phyloP scores from a whole-genome alignment of 1,140 invertebrate genomes.

The Drosophila arawakana region DNA sequence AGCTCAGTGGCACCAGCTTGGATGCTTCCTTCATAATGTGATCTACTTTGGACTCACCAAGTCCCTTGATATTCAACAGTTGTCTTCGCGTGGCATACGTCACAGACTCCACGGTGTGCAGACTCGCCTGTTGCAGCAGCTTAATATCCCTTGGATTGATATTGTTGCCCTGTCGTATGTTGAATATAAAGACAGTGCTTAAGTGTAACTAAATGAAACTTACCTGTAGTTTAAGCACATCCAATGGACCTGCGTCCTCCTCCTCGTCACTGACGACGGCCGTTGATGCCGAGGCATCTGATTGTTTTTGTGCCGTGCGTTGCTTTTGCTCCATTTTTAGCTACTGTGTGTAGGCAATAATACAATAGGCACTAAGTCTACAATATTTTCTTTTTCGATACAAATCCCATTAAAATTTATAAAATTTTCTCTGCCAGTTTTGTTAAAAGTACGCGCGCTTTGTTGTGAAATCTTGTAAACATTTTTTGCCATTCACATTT shows the following conservation, averaged over 20 bases:
- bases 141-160: constrained; percentile 96
- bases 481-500: constrained; percentile 35
- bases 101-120: constrained; percentile 97
- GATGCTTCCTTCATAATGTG: constrained; percentile 96
- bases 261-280: constrained; percentile 65
- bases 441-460: constrained; percentile 40
- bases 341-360: background rate
- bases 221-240: constrained; percentile 67
- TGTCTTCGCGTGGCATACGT: constrained; percentile 97
- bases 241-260: constrained; percentile 68
- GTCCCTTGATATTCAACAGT: constrained; percentile 96
- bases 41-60: constrained; percentile 98
- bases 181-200: background rate
- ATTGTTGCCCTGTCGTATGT: constrained; percentile 86
- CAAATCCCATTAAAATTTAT: constrained; percentile 14
- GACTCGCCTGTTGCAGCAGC: constrained; percentile 96
- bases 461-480: constrained; percentile 40
- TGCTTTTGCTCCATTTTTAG: constrained; percentile 45
- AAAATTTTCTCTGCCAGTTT: constrained; percentile 22
- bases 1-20: constrained; percentile 98
- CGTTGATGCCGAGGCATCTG: constrained; percentile 34
- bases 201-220: background rate
- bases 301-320: constrained; percentile 18
- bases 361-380: constrained; percentile 4
- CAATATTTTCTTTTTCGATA: constrained; percentile 11